Conservation (phyloP, 2,888 invertebrate genomes). For the Philonicus albiceps region DNA sequence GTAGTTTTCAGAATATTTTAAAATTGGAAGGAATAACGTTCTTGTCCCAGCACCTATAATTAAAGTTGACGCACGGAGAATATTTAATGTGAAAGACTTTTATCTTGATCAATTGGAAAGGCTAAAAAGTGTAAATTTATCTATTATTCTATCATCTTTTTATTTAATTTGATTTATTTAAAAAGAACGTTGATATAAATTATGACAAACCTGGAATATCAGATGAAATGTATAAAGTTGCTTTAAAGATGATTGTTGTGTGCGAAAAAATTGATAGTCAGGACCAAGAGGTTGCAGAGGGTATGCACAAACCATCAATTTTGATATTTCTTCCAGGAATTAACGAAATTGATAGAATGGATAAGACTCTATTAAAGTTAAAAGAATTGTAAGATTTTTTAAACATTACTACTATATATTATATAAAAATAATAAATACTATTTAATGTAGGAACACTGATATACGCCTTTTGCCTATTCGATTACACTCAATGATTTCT, state of each 20-base stretch:
- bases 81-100: conserved; percentile 69
- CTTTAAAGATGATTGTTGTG: conserved; percentile 68
- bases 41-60: conserved; percentile 67
- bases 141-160: background rate
- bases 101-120: conserved; percentile 67
- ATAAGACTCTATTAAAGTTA: conserved; percentile 59
- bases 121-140: conserved; percentile 64
- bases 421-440: background rate
- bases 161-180: conserved; percentile 16
- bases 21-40: conserved; percentile 49
- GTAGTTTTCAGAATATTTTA: conserved; percentile 59
- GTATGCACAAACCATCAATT: conserved; percentile 69
- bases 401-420: background rate
- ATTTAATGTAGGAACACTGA: conserved; percentile 39
- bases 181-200: conserved; percentile 65
- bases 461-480: conserved; percentile 55
- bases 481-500: conserved; percentile 79
- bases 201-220: conserved; percentile 68
- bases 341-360: conserved; percentile 80
- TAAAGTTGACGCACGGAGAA: conserved; percentile 65
- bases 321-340: conserved; percentile 91
- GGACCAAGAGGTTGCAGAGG: conserved; percentile 55
- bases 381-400: conserved; percentile 32
- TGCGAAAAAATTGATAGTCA: conserved; percentile 65
- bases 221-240: conserved; percentile 69